Base-by-base conservation (phyloP, 92 coral and sea anemone species). In the Heliopora coerulea region DNA sequence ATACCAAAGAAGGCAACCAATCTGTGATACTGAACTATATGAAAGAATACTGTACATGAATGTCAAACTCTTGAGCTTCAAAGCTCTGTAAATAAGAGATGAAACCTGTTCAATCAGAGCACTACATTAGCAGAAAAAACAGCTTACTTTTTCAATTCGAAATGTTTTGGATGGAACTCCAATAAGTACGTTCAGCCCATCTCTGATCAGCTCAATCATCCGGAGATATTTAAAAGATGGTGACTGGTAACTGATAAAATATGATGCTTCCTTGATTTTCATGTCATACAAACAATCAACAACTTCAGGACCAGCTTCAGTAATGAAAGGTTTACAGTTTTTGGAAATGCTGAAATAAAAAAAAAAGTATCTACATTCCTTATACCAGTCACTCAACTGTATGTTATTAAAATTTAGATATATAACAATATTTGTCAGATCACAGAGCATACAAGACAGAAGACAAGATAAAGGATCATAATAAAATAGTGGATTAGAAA, bases 101-200 rank as follows among this genome's bases (percentile, higher is more conserved):
- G n/a, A n/a, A n/a, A n/a, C n/a, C n/a, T n/a, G n/a, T n/a, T n/a
- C n/a, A n/a, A n/a, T n/a, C n/a, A n/a, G n/a, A n/a, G n/a, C n/a
- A n/a, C n/a, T n/a, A n/a, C n/a, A n/a, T n/a, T n/a, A n/a, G n/a
- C n/a, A n/a, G n/a, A n/a, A n/a, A 39, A 2, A 62, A 62, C 17
- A 11, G 18, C 88, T 46, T 49, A 95, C 99, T 88, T 79, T 86
- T 59, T 84, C 85, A 31, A 83, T 54, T 19, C 50, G 80, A 81
- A 83, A 95, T 12, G 96, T 83, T 39, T 59, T 35, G n/a, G 99
- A 91, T 13, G 99, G 99, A 11, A 95, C 99, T 42, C 95, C 99
- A 73, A 95, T 89, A 10, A 95, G 78, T 11, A 95, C 91, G 81
- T 83, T 85, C 31, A 95, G 61, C 5, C 91, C 85, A 54, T 90